phyloP scores from a whole-genome alignment of 2,888 invertebrate species.

The Drosophila affinis region DNA sequence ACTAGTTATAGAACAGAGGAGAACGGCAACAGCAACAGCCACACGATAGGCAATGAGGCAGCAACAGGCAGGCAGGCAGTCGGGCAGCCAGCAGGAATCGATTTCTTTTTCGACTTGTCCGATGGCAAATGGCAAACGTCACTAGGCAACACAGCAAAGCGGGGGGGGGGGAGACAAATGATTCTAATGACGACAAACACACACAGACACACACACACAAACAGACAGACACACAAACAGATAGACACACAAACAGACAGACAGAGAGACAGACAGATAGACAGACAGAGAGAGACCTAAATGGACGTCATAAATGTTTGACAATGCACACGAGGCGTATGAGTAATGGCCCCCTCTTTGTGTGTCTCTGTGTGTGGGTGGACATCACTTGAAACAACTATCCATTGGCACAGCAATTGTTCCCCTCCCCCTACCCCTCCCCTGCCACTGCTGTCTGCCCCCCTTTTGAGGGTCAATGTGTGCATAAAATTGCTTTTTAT shows the following conservation, averaged over 20 bases:
- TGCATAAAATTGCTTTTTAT: slow-evolving; percentile 73
- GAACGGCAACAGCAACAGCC: neutral
- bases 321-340: slow-evolving; percentile 71
- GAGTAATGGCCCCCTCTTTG: slow-evolving; percentile 54
- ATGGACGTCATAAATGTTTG: slow-evolving; percentile 70
- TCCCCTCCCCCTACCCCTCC: neutral
- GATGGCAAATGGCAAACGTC: slow-evolving; percentile 69
- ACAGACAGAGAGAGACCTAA: slow-evolving; percentile 12
- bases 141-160: slow-evolving; percentile 44
- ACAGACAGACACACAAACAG: neutral
- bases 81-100: slow-evolving; percentile 67
- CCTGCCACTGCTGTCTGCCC: neutral
- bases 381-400: slow-evolving; percentile 43
- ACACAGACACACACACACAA: slow-evolving; percentile 32
- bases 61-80: slow-evolving; percentile 55
- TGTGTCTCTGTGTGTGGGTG: slow-evolving; percentile 11
- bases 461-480: slow-evolving; percentile 63
- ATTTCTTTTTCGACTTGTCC: slow-evolving; percentile 57
- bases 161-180: slow-evolving; percentile 20
- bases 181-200: slow-evolving; percentile 47
- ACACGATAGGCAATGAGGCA: slow-evolving; percentile 19
- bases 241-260: slow-evolving; percentile 46
- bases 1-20: slow-evolving; percentile 56
- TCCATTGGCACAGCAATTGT: slow-evolving; percentile 26
- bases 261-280: neutral